Evolutionary conservation across 2,888 invertebrate species (phyloP).

Genomic region (Drosophila rellima): DNA sequence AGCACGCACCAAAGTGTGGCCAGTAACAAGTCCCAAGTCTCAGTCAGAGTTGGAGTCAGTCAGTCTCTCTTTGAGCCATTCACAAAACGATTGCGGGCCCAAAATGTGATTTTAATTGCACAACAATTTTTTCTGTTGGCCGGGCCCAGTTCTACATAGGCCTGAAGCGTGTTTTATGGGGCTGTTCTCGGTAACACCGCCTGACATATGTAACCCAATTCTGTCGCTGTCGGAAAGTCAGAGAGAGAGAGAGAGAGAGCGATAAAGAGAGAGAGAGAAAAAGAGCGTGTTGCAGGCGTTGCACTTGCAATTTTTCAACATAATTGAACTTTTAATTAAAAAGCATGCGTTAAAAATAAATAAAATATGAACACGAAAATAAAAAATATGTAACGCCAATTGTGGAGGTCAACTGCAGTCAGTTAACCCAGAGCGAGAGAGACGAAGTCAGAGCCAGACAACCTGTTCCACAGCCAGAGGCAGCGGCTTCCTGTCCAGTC

Average conservation of each 20-base stretch:
- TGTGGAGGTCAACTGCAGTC: slow-evolving; percentile 75
- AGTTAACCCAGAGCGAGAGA: slow-evolving; percentile 42
- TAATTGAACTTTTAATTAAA: slow-evolving; percentile 70
- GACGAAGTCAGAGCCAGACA: slow-evolving; percentile 40
- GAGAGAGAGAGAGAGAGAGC: slow-evolving; percentile 4
- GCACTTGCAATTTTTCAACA: slow-evolving; percentile 62
- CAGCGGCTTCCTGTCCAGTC: slow-evolving; percentile 30
- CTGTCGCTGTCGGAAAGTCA: slow-evolving; percentile 61
- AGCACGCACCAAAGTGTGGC: slow-evolving; percentile 61
- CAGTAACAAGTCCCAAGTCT: slow-evolving; percentile 37
- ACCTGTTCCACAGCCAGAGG: slow-evolving; percentile 66
- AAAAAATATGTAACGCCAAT: slow-evolving; percentile 55
- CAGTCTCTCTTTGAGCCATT: slow-evolving; percentile 46
- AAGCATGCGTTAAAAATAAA: slow-evolving; percentile 52
- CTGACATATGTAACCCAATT: slow-evolving; percentile 81
- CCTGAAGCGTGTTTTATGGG: slow-evolving; percentile 63
- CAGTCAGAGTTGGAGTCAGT: slow-evolving; percentile 40
- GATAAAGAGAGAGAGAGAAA: slow-evolving; percentile 19
- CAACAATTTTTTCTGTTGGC: slow-evolving; percentile 61
- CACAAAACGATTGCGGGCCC: slow-evolving; percentile 64
- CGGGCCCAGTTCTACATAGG: slow-evolving; percentile 73
- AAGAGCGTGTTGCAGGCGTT: slow-evolving; percentile 40
- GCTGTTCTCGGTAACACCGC: slow-evolving; percentile 39
- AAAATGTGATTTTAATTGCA: slow-evolving; percentile 79
- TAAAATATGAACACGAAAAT: slow-evolving; percentile 41